phyloP scores from a whole-genome alignment of 92 coral and sea anemone genomes.

The Scolanthus callimorphus region DNA sequence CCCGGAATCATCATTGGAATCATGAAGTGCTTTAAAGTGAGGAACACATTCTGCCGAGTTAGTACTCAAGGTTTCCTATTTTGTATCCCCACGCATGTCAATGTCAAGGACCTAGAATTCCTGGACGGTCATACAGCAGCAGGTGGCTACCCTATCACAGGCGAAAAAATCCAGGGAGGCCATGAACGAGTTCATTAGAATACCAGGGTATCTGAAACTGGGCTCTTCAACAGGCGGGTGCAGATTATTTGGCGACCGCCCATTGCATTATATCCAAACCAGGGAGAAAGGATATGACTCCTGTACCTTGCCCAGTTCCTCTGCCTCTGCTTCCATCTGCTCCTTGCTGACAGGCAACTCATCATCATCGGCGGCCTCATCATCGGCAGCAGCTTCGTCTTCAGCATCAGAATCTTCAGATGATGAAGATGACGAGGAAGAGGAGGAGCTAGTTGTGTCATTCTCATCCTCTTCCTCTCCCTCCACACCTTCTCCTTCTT shows the following conservation, averaged over 20 bases:
- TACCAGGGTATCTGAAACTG: too few species aligned
- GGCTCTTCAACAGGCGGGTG: too few species aligned
- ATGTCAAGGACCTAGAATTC: too few species aligned
- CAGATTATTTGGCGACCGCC: too few species aligned
- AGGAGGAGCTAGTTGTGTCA: conserved; percentile 55
- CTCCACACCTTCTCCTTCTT: conserved; percentile 51
- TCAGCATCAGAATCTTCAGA: conserved; percentile 91
- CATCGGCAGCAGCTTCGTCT: conserved; percentile 85
- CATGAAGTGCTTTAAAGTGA: background rate
- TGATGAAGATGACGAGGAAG: conserved; percentile 63
- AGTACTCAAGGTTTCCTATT: too few species aligned
- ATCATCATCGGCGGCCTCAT: conserved; percentile 54
- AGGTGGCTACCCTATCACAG: background rate
- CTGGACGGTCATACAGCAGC: background rate
- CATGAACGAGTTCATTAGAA: background rate
- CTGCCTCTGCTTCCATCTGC: conserved; percentile 93
- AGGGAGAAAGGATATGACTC: too few species aligned
- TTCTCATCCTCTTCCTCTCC: conserved; percentile 46
- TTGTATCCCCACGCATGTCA: too few species aligned
- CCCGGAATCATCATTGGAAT: too few species aligned
- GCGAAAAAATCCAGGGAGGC: background rate
- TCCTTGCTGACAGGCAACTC: conserved; percentile 71
- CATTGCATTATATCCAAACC: too few species aligned
- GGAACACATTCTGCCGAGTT: background rate
- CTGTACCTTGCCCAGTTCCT: conserved; percentile 96